These are phyloP conservation scores for Procambarus clarkii DNA, from an alignment of 1,140 invertebrate genomes.

Conservation along the genomic window DNA sequence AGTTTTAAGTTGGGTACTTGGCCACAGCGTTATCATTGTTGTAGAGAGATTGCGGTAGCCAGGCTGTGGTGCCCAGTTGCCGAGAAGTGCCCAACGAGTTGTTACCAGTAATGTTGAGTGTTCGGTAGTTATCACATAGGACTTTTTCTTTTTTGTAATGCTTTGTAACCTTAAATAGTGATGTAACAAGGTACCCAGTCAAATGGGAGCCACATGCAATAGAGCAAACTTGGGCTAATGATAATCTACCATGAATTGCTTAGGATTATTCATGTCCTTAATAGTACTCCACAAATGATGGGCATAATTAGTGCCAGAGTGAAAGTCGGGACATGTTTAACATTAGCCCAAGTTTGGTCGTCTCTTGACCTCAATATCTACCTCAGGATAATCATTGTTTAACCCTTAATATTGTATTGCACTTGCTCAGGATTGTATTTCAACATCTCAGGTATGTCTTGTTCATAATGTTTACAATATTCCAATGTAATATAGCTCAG, in stretches of 20 bases:
- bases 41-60: no score
- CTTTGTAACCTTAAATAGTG: not conserved
- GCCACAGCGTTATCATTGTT: no score
- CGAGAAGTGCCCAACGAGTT: not conserved
- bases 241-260: no score
- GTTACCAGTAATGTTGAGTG: not conserved
- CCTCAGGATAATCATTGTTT: conserved; percentile 60
- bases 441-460: conserved; percentile 27
- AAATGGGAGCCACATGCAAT: not conserved
- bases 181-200: not conserved
- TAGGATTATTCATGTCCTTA: no score
- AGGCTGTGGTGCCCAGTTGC: no score
- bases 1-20: no score
- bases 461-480: conserved; percentile 50
- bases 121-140: not conserved
- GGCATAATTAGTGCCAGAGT: not conserved
- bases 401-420: conserved; percentile 21
- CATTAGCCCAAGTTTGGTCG: conserved; percentile 1
- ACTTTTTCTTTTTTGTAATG: not conserved
- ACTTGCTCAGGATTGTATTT: conserved; percentile 29
- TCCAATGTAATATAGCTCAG: conserved; percentile 49
- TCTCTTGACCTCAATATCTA: conserved; percentile 30
- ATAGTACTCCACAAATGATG: not conserved
- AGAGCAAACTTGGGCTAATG: not conserved
- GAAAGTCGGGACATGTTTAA: not conserved